These are phyloP conservation scores for Amitus sp. DNA, from an alignment of 2,888 invertebrate genomes.

Conservation along the genomic window DNA sequence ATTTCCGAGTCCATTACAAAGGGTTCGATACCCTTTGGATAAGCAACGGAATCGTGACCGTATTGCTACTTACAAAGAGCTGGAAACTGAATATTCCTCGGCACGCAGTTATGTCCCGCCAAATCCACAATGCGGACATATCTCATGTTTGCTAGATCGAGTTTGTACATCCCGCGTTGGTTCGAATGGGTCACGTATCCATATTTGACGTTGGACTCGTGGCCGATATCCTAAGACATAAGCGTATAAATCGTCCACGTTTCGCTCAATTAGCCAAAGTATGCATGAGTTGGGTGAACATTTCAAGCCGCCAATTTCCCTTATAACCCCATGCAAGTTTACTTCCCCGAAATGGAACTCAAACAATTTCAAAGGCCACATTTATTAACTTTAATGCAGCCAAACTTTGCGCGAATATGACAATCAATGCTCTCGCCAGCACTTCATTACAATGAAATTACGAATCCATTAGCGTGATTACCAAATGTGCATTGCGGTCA, in stretches of 20 bases:
- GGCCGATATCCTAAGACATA: conserved; percentile 67
- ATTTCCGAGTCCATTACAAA: conserved; percentile 7
- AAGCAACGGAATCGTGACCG: conserved; percentile 1
- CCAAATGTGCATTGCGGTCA: no score
- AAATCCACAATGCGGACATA: conserved; percentile 78
- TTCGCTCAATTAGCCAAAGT: neutral
- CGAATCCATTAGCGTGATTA: no score
- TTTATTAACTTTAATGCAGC: no score
- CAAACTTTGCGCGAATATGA: no score
- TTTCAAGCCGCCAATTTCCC: conserved; percentile 1
- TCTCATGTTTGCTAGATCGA: conserved; percentile 77
- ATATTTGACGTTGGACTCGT: conserved; percentile 75
- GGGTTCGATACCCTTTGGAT: conserved; percentile 1
- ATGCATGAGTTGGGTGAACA: neutral
- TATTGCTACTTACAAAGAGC: conserved; percentile 73
- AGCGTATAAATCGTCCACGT: neutral
- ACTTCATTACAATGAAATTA: no score
- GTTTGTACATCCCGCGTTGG: conserved; percentile 77
- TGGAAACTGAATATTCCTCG: conserved; percentile 75
- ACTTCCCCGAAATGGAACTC: neutral
- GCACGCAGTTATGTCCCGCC: conserved; percentile 78
- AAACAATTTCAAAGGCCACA: neutral
- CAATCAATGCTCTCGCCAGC: no score
- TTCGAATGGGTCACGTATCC: conserved; percentile 80
- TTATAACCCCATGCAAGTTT: neutral